Conservation (phyloP, 2,888 invertebrate genomes). For the Teleogryllus oceanicus region DNA sequence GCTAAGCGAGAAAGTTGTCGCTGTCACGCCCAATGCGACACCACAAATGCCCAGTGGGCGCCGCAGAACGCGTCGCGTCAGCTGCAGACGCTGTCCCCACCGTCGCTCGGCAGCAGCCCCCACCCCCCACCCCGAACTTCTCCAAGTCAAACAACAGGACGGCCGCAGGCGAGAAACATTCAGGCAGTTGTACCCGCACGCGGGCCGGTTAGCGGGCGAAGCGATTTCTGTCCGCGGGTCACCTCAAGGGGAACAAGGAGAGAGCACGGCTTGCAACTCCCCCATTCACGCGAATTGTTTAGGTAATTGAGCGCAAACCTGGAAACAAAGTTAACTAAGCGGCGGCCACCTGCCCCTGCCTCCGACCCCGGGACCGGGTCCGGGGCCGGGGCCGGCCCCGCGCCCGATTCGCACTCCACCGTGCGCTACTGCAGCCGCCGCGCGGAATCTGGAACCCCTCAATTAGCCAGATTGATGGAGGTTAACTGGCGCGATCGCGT, state of each 20-base stretch:
- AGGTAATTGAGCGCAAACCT: constrained; percentile 33
- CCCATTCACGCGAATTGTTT: constrained; percentile 25
- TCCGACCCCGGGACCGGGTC: not conserved
- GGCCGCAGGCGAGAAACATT: too few relatives aligned
- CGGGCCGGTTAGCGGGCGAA: not conserved
- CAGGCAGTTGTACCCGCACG: too few relatives aligned
- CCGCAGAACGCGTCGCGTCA: not conserved
- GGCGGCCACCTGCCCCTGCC: not conserved
- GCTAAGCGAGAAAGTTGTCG: too few relatives aligned
- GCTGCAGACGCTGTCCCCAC: not conserved
- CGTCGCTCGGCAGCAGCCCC: not conserved
- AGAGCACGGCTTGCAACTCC: not conserved
- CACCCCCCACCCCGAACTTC: not conserved
- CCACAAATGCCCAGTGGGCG: too few relatives aligned
- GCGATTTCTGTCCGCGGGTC: not conserved
- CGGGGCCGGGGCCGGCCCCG: too few relatives aligned
- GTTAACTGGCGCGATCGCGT: constrained; percentile 26
- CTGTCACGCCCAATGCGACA: too few relatives aligned
- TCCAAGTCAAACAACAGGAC: too few relatives aligned
- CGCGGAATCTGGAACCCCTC: constrained; percentile 23
- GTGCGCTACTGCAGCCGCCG: not conserved
- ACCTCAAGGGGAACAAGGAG: not conserved
- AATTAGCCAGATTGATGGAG: constrained; percentile 32
- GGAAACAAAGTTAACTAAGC: constrained; percentile 29
- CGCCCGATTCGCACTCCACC: not conserved